phyloP scores from a whole-genome alignment of 2,113 vertebrate genomes.

The Crotophaga sulcirostris region DNA sequence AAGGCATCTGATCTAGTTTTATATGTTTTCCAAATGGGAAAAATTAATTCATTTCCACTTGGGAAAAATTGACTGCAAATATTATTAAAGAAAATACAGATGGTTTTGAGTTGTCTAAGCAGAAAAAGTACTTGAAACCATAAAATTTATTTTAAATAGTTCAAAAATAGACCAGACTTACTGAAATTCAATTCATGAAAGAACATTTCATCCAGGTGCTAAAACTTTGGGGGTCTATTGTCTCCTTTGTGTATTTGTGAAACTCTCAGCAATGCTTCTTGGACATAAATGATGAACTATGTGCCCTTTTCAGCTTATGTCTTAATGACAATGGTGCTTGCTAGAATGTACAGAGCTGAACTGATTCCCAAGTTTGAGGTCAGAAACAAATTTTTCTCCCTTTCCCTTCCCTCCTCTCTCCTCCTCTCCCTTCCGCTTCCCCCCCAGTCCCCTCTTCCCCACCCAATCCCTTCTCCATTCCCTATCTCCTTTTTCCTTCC shows the following conservation, averaged over 20 bases:
- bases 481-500: too few species aligned
- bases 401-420: neutral
- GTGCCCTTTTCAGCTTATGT: neutral
- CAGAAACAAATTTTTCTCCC: neutral
- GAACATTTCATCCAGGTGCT: neutral
- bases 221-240: neutral
- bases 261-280: neutral
- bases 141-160: neutral
- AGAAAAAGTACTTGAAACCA: neutral
- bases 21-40: neutral
- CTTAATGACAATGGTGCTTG: neutral
- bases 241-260: neutral
- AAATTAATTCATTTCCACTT: neutral
- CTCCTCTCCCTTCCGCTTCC: neutral
- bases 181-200: conserved; percentile 16
- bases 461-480: too few species aligned
- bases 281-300: neutral
- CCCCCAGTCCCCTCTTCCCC: accelerated
- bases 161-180: conserved; percentile 6
- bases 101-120: neutral
- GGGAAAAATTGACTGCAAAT: neutral
- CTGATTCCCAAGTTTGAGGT: neutral
- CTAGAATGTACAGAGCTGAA: neutral
- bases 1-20: neutral
- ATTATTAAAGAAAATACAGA: neutral